These are phyloP conservation scores for Mesaphorura yosii DNA, from an alignment of 1,140 invertebrate genomes.

Conservation along the genomic window DNA sequence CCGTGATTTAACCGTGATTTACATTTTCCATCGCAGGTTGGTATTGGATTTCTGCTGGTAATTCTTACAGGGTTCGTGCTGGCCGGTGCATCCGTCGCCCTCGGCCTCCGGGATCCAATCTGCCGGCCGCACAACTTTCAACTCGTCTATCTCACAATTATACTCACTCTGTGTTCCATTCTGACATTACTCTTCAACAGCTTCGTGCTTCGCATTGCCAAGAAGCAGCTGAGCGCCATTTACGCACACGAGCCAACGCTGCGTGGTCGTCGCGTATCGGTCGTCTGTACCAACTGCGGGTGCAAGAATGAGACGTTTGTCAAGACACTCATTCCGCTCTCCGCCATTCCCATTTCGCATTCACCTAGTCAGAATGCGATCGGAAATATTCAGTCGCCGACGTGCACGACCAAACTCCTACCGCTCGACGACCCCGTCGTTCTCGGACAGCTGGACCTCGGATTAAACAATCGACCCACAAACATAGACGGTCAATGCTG, in stretches of 20 bases:
- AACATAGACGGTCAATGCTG: not conserved
- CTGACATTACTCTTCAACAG: constrained; percentile 30
- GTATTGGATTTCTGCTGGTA: constrained; percentile 28
- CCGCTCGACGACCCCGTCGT: constrained; percentile 15
- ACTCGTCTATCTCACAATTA: constrained; percentile 25
- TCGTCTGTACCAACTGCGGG: constrained; percentile 30
- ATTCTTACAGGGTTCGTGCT: constrained; percentile 17
- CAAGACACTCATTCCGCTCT: constrained; percentile 12
- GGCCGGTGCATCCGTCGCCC: constrained; percentile 22
- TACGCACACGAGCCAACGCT: constrained; percentile 20
- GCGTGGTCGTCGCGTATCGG: constrained; percentile 18
- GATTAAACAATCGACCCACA: not conserved
- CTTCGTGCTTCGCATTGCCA: constrained; percentile 29
- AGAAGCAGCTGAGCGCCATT: constrained; percentile 29
- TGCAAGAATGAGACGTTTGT: constrained; percentile 28
- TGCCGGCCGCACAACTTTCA: constrained; percentile 29
- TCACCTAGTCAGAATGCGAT: not conserved
- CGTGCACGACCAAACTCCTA: not conserved
- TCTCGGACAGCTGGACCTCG: constrained; percentile 12
- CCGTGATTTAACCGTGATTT: not conserved
- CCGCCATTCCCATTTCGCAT: not conserved
- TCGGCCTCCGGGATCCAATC: constrained; percentile 22
- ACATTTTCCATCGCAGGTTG: constrained; percentile 27
- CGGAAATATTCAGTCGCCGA: not conserved
- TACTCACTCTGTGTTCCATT: constrained; percentile 29